Percentiles rank a stretch among this genome's conserved stretches.
These are phyloP conservation scores for Monochamus alternatus DNA, from an alignment of 2,888 invertebrate genomes.

Conservation along the genomic window DNA sequence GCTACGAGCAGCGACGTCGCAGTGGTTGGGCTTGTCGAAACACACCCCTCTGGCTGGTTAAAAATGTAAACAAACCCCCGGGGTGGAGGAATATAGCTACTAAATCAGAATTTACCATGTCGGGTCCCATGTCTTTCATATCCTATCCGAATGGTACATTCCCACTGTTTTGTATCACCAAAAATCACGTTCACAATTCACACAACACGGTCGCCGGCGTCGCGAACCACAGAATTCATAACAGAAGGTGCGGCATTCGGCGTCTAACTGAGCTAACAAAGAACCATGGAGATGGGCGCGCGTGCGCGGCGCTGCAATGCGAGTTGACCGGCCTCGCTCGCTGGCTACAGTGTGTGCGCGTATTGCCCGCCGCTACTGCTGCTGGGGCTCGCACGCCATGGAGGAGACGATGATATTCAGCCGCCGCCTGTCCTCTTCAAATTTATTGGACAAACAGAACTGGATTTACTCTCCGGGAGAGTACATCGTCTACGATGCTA, in stretches of 20 bases:
- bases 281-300: constrained; percentile 57
- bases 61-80: constrained; percentile 49
- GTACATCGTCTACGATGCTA: background rate
- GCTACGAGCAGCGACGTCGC: background rate
- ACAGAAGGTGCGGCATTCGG: constrained; percentile 65
- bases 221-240: constrained; percentile 66
- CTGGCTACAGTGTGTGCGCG: constrained; percentile 14
- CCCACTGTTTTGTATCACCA: constrained; percentile 49
- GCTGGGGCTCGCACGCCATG: constrained; percentile 16
- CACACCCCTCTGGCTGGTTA: constrained; percentile 42
- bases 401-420: constrained; percentile 27
- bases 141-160: constrained; percentile 67
- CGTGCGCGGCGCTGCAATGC: constrained; percentile 64
- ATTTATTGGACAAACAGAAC: constrained; percentile 20
- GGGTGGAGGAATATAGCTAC: background rate
- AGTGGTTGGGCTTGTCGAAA: constrained; percentile 17
- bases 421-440: constrained; percentile 10
- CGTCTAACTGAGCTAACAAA: constrained; percentile 66
- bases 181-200: constrained; percentile 52
- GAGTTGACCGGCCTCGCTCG: constrained; percentile 52
- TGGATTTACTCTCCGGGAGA: background rate
- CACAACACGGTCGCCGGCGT: constrained; percentile 68
- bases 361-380: constrained; percentile 11
- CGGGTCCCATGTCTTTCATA: constrained; percentile 88
- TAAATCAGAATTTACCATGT: constrained; percentile 77